Percentiles rank a stretch among this genome's conserved stretches.
Evolutionary conservation across 2,113 vertebrate species (phyloP).

Genomic region (Otocyon megalotis): DNA sequence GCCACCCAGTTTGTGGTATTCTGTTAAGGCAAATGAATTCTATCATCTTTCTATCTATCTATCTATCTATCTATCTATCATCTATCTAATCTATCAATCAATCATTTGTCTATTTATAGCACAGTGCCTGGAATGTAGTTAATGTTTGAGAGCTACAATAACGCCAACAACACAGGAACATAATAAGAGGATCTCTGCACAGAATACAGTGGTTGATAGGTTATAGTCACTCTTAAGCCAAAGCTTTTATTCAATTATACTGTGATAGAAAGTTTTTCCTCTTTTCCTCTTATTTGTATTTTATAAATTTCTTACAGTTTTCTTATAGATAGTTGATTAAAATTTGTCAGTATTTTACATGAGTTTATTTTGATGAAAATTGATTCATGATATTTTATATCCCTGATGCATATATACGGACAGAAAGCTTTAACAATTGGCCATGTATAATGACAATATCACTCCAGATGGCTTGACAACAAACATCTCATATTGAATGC

Average conservation of each 20-base stretch:
- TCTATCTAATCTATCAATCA: not conserved
- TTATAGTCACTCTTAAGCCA: not conserved
- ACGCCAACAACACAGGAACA: not conserved
- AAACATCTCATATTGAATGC: not conserved
- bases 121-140: not conserved
- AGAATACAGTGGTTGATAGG: not conserved
- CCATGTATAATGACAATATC: not conserved
- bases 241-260: not conserved
- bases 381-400: not conserved
- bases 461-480: not conserved
- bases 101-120: not conserved
- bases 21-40: not conserved
- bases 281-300: not conserved
- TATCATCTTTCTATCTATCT: not conserved
- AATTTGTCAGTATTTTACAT: not conserved
- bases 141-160: not conserved
- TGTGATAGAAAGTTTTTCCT: not conserved
- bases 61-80: not conserved
- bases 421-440: not conserved
- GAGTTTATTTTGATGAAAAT: conserved; percentile 5
- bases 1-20: not conserved
- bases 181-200: not conserved
- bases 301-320: not conserved
- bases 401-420: not conserved
- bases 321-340: not conserved